Base-by-base conservation (phyloP, 2,797 vertebrate species). In the Macropodus opercularis region DNA sequence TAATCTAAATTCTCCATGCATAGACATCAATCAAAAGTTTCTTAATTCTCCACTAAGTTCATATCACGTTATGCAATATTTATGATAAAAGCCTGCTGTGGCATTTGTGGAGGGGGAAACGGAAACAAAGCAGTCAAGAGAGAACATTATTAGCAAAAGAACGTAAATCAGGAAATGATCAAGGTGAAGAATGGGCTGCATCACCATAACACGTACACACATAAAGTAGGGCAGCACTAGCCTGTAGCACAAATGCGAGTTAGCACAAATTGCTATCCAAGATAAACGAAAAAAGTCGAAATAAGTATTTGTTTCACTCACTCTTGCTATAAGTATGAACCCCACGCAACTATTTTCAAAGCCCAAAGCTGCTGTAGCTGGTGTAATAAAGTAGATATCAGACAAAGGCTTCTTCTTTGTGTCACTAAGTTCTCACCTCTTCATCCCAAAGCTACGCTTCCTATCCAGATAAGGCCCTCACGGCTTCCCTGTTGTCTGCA, bases 391-490 rank as follows among this genome's bases (percentile, higher is more conserved):
- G 12, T 11, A 11, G 29, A 3, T 36, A 21, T 61, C 29, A 41
- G 12, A 40, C 34, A 24, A 17, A 19, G 18, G 6, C 24, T 40
- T 13, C 31, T 29, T 50, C n/a, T 60, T 43, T 6, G 48, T 38
- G 19, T 19, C 21, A 52, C 15, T n/a, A n/a, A n/a, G n/a, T n/a
- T n/a, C n/a, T n/a, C n/a, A n/a, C n/a, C 12, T 36, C 6, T 57
- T 77, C n/a, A 34, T 60, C 34, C 18, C 13, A 50, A 46, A 35
- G 44, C 68, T 59, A 39, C 14, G 42, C 27, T 67, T 62, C 10
- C 27, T 2, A 52, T 47, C 24, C 19, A 68, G 26, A 55, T 58
- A 49, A 23, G 11, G 1, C 21, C 9, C 41, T 65, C 54, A 59
- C 18, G 32, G 51, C 15, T 61, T 52, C 14, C 22, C 24, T 42